These are phyloP conservation scores for Helleia helle DNA, from an alignment of 2,888 invertebrate species.

Conservation along the genomic window DNA sequence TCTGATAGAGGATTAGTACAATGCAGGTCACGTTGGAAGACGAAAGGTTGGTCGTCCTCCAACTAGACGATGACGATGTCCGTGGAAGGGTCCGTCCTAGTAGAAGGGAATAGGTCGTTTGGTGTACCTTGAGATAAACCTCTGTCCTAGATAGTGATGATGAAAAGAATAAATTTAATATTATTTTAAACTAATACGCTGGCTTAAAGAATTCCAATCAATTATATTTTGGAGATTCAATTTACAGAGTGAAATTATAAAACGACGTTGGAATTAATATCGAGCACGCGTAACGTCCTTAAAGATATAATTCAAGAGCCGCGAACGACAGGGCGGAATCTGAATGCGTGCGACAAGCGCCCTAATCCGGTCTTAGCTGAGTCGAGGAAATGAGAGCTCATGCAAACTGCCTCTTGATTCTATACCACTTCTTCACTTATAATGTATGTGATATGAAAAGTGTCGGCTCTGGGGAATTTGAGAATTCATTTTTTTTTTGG, in stretches of 20 bases:
- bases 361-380: conserved; percentile 58
- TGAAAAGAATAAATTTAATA: too few relatives aligned
- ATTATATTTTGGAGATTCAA: too few relatives aligned
- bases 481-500: conserved; percentile 15
- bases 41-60: too few relatives aligned
- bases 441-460: conserved; percentile 23
- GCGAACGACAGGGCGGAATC: conserved; percentile 31
- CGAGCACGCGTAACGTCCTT: conserved; percentile 16
- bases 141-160: too few relatives aligned
- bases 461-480: conserved; percentile 22
- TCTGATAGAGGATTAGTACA: too few relatives aligned
- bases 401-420: conserved; percentile 38
- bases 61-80: too few relatives aligned
- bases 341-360: conserved; percentile 46
- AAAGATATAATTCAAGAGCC: conserved; percentile 30
- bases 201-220: too few relatives aligned
- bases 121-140: too few relatives aligned
- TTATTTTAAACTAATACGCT: too few relatives aligned
- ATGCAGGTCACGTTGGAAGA: too few relatives aligned
- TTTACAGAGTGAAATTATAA: neutral
- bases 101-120: too few relatives aligned
- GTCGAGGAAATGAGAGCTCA: conserved; percentile 43
- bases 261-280: conserved; percentile 12
- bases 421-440: conserved; percentile 28
- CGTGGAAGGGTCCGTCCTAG: too few relatives aligned